Conservation (phyloP, 2,888 invertebrate genomes). For the Netelia virgata region DNA sequence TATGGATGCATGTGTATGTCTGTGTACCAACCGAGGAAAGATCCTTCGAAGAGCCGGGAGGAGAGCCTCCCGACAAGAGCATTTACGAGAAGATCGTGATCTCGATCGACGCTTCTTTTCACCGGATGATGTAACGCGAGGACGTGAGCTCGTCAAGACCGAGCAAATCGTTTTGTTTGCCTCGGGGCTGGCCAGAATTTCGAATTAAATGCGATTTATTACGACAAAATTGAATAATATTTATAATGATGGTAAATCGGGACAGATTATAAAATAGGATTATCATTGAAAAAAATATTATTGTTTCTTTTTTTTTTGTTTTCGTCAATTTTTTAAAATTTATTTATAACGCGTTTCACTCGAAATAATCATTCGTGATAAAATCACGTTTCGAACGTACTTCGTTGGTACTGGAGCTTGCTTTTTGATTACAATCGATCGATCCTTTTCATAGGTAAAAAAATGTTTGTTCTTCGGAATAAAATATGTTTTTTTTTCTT, state of each 20-base stretch:
- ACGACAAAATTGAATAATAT: too few relatives aligned
- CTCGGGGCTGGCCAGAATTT: not conserved
- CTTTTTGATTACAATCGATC: not conserved
- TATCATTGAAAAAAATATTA: not conserved
- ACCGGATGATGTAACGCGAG: not conserved
- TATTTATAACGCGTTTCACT: too few relatives aligned
- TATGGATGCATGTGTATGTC: not conserved
- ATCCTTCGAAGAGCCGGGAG: constrained; percentile 15
- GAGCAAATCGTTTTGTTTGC: constrained; percentile 24
- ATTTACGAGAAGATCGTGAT: constrained; percentile 41
- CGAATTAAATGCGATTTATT: not conserved
- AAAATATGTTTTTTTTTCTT: not conserved
- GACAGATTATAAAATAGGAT: not conserved
- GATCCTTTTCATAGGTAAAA: not conserved
- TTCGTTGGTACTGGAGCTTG: not conserved
- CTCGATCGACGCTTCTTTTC: constrained; percentile 37
- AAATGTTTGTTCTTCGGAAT: not conserved
- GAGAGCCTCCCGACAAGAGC: not conserved
- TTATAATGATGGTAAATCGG: too few relatives aligned
- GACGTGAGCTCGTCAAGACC: constrained; percentile 29
- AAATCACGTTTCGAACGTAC: not conserved
- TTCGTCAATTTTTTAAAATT: not conserved
- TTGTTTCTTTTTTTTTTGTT: not conserved
- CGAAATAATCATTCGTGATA: not conserved
- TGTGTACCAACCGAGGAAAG: not conserved